Conservation (phyloP, 1,140 invertebrate genomes). For the Brachionus rubens region DNA sequence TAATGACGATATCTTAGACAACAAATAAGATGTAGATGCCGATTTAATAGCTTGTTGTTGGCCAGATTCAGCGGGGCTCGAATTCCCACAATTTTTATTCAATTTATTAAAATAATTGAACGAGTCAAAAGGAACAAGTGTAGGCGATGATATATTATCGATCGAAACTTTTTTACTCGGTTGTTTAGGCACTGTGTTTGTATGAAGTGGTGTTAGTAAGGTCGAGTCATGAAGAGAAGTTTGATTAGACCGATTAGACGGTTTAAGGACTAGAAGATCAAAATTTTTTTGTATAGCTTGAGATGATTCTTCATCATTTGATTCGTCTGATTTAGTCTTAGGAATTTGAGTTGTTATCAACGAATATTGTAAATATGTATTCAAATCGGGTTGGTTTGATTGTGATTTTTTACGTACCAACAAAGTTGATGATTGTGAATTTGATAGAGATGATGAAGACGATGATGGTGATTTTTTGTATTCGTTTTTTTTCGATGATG, state of each 20-base stretch:
- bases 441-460: neutral
- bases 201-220: constrained; percentile 4
- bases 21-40: constrained; percentile 35
- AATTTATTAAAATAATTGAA: constrained; percentile 25
- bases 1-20: constrained; percentile 32
- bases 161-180: neutral
- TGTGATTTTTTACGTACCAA: neutral
- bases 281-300: constrained; percentile 1
- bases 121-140: constrained; percentile 25
- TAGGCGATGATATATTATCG: constrained; percentile 35
- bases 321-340: neutral
- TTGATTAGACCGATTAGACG: neutral
- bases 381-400: neutral
- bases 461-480: neutral
- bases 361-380: constrained; percentile 23
- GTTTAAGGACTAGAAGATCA: constrained; percentile 9
- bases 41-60: neutral
- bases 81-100: neutral
- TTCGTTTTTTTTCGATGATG: neutral
- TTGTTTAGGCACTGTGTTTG: neutral
- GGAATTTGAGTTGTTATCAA: constrained; percentile 21
- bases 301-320: neutral
- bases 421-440: neutral
- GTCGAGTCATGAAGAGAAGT: constrained; percentile 5
- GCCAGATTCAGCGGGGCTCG: neutral